These are phyloP conservation scores for Protobothrops mucrosquamatus DNA, from an alignment of 2,113 vertebrate species.

Conservation along the genomic window DNA sequence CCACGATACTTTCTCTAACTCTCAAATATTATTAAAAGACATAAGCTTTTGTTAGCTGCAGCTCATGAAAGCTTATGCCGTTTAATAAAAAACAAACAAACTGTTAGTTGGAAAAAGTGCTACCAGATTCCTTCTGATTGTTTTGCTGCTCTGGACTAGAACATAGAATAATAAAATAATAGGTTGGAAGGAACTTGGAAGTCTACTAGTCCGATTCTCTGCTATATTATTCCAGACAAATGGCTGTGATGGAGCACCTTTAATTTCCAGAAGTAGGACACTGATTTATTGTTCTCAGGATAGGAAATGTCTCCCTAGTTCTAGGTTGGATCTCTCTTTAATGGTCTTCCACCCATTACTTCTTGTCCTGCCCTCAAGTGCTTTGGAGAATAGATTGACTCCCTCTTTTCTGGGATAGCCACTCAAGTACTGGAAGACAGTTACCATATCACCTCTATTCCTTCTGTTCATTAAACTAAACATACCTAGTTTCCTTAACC, in stretches of 20 bases:
- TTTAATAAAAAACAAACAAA: not conserved
- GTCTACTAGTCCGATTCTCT: not conserved
- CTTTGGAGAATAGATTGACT: not conserved
- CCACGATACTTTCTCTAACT: not conserved
- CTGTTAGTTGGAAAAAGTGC: not conserved
- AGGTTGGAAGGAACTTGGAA: not conserved
- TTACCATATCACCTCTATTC: not conserved
- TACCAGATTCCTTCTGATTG: not conserved
- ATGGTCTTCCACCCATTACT: not conserved
- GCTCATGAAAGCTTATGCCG: not conserved
- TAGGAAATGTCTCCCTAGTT: not conserved
- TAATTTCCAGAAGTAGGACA: not conserved
- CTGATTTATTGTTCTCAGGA: not conserved
- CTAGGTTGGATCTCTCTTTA: not conserved
- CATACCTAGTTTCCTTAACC: not conserved
- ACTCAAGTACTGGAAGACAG: not conserved
- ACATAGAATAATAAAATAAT: not conserved
- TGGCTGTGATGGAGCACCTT: not conserved
- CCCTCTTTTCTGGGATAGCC: not conserved
- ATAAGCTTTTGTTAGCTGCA: not conserved
- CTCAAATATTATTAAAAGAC: not conserved
- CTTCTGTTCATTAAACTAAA: not conserved
- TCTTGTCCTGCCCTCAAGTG: not conserved
- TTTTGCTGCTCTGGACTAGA: not conserved
- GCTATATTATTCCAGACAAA: not conserved